Base-by-base conservation (phyloP, 35 echinoderm and acorn worm genomes). In the Strongylocentrotus purpuratus region DNA sequence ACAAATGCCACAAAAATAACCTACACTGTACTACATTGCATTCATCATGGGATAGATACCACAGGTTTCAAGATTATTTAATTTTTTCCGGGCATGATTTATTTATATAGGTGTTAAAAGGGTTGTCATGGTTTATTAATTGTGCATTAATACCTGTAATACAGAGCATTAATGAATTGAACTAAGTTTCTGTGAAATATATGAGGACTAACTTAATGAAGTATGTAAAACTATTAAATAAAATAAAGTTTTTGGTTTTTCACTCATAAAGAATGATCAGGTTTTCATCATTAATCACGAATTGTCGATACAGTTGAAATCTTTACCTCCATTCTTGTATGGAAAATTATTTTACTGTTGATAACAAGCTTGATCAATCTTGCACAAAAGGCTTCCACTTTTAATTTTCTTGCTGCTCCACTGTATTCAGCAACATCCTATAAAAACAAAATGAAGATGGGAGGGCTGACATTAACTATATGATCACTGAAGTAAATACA, bases 241-340 rank as follows among this genome's bases (percentile, higher is more conserved):
- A 78, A 28, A 22, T 31, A 7, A n/a, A 78, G 6, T 22, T 48
- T 9, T 70, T 70, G 61, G 17, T 70, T 25, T 13, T n/a, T 41
- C 35, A 41, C 35, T 41, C 35, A 41, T 78, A 78, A 15, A 55
- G 50, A 55, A 55, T 55, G 15, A 15, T 55, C 9, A 55, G 15
- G 10, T 22, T n/a, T 78, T n/a, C n/a, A n/a, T 28, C 25, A 70
- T 6, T 28, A 70, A 25, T 55, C 22, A 78, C 20, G 65, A 78
- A 78, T 78, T 55, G 65, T 28, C 4, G 5, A 78, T 0, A 28
- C 1, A 78, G 65, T 33, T 18, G 46, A 31, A 45, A 87, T 15
- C 20, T 47, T 92, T 95, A 97, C 96, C 95, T 97, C 96, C 96
- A 97, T 97, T 85, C 95, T 91, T 12, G 95, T 32, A 46, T 61